Evolutionary conservation across 2,113 vertebrate species (phyloP).

Genomic region (Ursus arctos): DNA sequence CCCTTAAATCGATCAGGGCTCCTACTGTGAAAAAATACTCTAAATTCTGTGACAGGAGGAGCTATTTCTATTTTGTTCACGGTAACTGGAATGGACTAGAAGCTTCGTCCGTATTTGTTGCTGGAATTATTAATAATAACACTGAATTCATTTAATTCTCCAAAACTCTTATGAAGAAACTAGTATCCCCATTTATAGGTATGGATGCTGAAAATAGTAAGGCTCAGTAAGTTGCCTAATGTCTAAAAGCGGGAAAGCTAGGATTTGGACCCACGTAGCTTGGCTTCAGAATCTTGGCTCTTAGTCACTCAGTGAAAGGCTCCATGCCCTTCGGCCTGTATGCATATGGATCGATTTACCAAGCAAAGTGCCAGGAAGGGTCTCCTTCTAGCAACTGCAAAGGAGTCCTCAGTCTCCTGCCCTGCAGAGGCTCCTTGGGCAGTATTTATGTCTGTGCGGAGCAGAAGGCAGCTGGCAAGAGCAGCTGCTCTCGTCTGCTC

Average conservation of each 20-base stretch:
- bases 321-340: not conserved
- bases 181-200: not conserved
- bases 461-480: slow-evolving; percentile 17
- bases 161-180: not conserved
- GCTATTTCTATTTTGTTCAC: not conserved
- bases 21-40: not conserved
- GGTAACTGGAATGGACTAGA: not conserved
- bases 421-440: not conserved
- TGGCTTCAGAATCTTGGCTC: slow-evolving; percentile 17
- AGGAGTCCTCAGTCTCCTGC: not conserved
- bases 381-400: not conserved
- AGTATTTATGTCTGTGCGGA: not conserved
- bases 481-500: slow-evolving; percentile 31
- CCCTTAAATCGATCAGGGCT: not conserved
- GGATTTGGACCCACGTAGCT: not conserved
- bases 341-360: not conserved
- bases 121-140: not conserved
- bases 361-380: not conserved
- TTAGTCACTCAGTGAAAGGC: not conserved
- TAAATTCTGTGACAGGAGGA: not conserved
- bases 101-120: not conserved
- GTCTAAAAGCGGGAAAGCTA: not conserved
- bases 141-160: not conserved
- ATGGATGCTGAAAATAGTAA: not conserved
- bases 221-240: not conserved